Evolutionary conservation across 2,113 vertebrate species (phyloP), one percentile per base, ranked within the genome.

Genomic region (Phocoena sinus): DNA sequence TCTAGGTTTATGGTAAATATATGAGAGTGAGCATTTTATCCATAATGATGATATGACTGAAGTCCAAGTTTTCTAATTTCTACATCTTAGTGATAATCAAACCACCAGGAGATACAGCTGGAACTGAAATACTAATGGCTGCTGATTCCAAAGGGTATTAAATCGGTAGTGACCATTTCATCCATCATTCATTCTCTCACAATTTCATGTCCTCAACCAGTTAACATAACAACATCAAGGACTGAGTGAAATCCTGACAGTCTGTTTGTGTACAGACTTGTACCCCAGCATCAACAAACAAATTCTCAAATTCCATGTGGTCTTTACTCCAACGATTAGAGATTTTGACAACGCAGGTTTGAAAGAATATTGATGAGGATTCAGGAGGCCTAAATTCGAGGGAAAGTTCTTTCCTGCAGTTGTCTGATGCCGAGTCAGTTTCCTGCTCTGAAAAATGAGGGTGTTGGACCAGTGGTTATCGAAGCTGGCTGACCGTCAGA

Each of bases 51-150:
- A 77, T 85, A 74, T 76, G 47, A 12, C 41, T 88, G 14, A 94
- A 94, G 20, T 86, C 53, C 60, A 90, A 26, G 67, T 70, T 92
- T 92, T 71, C 50, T 67, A 80, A 74, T 91, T 94, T 77, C 76
- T 80, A 56, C 77, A 87, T 95, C 26, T 77, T 92, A 91, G 67
- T 84, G 41, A 83, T 87, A 95, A 74, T 53, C 73, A 82, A 53
- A 65, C 3, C 41, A 91, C n/a, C 26, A 38, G 56, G 60, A 92
- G 13, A 15, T 60, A 50, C 18, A 13, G 6, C 17, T 33, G n/a
- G 11, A 86, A 91, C 18, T 56, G 67, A 85, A 96, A 76, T 73
- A 80, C 28, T 76, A 95, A 85, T 33, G 76, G 65, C 38, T 91
- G n/a, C 81, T 41, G 26, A 92, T 94, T 94, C 41, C 12, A 33